Percentiles rank a stretch among this genome's conserved stretches.
Conservation (phyloP, 2,888 invertebrate species). For the Netelia melanura region DNA sequence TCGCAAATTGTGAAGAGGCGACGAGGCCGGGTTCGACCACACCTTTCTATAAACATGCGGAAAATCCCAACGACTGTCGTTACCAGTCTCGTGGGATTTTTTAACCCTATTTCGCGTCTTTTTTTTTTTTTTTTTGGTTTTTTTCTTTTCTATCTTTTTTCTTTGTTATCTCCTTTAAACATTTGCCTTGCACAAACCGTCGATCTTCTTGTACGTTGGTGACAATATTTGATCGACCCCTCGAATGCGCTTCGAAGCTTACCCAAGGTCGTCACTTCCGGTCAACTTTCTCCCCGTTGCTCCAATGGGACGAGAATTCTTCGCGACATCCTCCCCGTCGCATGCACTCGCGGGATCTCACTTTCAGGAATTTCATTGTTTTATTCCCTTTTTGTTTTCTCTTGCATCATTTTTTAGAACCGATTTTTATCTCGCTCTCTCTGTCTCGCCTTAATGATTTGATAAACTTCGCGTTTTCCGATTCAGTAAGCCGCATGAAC, state of each 20-base stretch:
- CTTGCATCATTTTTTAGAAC: neutral
- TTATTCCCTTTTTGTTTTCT: neutral
- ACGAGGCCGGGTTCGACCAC: constrained; percentile 11
- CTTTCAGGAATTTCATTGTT: constrained; percentile 18
- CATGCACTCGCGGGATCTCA: constrained; percentile 10
- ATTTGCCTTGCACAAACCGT: constrained; percentile 73
- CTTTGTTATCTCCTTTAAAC: constrained; percentile 64
- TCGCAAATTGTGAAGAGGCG: no score
- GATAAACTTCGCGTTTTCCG: neutral
- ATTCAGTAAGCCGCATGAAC: no score
- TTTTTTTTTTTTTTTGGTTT: neutral
- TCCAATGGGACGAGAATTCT: constrained; percentile 8
- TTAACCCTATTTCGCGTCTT: neutral
- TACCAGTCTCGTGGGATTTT: neutral
- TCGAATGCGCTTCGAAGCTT: constrained; percentile 23
- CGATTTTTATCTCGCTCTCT: neutral
- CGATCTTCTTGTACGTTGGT: constrained; percentile 48
- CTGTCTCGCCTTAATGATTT: neutral
- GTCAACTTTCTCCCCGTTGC: constrained; percentile 59
- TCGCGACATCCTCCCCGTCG: neutral
- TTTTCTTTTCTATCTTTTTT: neutral
- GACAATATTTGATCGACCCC: constrained; percentile 72
- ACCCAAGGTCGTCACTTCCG: constrained; percentile 59
- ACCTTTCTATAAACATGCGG: constrained; percentile 29
- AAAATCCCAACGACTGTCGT: neutral